Evolutionary conservation across 2,888 invertebrate species (phyloP), one percentile per base, ranked within the genome.

Genomic region (Torymus aiolomorphi): DNA sequence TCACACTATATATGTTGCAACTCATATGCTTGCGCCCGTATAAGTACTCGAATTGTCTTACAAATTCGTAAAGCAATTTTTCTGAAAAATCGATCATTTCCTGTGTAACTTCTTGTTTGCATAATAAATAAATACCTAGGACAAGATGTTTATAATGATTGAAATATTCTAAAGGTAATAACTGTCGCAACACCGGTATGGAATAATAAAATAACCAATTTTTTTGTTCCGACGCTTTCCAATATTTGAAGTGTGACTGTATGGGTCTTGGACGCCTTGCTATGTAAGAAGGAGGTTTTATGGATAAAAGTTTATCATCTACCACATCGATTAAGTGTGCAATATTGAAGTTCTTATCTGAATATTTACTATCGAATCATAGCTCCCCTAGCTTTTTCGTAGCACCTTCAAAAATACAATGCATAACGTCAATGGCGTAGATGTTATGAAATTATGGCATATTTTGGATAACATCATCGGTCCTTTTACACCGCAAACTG

Each of bases 401-500:
- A 1, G 65, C 59, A 0, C 83, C 81, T 62, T 78, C 75, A 57
- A 80, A 83, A 16, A 78, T 16, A 49, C 70, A 78, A 54, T 82
- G 83, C 81, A 83, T 83, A 4, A 72, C 51, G 24, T 82, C 81
- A 24, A 62, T 42, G 16, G 70, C 12, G 82, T 79, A 67, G 77
- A 74, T 18, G 20, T 12, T 20, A 82, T n/a, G 73, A 59, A 63
- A n/a, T 73, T 61, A 71, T 54, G 31, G 62, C 57, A 57, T 5
- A 70, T 70, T 16, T 63, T 70, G 10, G 79, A 79, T 20, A 83
- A 20, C 49, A 82, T 77, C n/a, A 69, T 67, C 51, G 69, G 69
- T 31, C 80, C 82, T 72, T 83, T 83, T 14, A 83, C 80, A 59
- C 80, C n/a, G n/a, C n/a, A n/a, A n/a, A n/a, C n/a, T n/a, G n/a